Conservation (phyloP, 2,113 vertebrate species). For the Cromileptes altivelis region DNA sequence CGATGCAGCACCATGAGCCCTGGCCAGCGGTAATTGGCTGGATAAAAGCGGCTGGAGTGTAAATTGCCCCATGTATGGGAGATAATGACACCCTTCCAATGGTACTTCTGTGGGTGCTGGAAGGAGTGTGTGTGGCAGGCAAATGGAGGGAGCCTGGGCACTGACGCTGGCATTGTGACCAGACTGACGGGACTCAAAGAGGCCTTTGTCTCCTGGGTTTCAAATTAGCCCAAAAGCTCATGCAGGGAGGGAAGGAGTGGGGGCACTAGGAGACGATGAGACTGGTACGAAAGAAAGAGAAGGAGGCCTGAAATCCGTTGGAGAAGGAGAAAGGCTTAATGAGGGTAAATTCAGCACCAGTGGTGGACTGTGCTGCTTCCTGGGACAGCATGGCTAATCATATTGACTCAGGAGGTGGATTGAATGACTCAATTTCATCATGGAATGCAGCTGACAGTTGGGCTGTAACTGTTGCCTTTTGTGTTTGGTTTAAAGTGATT, state of each 20-base stretch:
- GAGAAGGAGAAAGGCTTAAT: slow-evolving; percentile 44
- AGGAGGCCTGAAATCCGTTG: slow-evolving; percentile 42
- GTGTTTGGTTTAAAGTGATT: slow-evolving; percentile 1
- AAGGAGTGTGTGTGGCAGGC: slow-evolving; percentile 63
- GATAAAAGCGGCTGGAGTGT: slow-evolving; percentile 60
- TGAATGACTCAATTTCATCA: slow-evolving; percentile 43
- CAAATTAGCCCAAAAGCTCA: slow-evolving; percentile 71
- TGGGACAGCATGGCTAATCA: slow-evolving; percentile 31
- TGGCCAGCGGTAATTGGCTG: slow-evolving; percentile 67
- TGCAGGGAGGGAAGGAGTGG: slow-evolving; percentile 21
- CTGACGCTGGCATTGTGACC: slow-evolving; percentile 75
- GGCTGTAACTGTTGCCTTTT: slow-evolving; percentile 36
- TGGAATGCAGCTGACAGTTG: slow-evolving; percentile 39
- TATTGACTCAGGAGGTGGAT: slow-evolving; percentile 11
- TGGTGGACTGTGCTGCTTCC: slow-evolving; percentile 37
- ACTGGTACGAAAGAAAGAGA: slow-evolving; percentile 40
- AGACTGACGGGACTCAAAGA: slow-evolving; percentile 69
- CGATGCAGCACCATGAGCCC: slow-evolving; percentile 15
- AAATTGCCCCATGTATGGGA: slow-evolving; percentile 57
- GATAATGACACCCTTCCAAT: slow-evolving; percentile 72
- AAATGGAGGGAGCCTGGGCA: slow-evolving; percentile 66
- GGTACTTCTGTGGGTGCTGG: slow-evolving; percentile 60
- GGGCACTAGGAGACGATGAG: slow-evolving; percentile 7
- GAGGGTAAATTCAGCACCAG: slow-evolving; percentile 34
- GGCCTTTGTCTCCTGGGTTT: slow-evolving; percentile 75